Evolutionary conservation across 2,797 vertebrate genomes (phyloP), one percentile per base, ranked within the genome.

Genomic region (Aselliscus stoliczkanus): DNA sequence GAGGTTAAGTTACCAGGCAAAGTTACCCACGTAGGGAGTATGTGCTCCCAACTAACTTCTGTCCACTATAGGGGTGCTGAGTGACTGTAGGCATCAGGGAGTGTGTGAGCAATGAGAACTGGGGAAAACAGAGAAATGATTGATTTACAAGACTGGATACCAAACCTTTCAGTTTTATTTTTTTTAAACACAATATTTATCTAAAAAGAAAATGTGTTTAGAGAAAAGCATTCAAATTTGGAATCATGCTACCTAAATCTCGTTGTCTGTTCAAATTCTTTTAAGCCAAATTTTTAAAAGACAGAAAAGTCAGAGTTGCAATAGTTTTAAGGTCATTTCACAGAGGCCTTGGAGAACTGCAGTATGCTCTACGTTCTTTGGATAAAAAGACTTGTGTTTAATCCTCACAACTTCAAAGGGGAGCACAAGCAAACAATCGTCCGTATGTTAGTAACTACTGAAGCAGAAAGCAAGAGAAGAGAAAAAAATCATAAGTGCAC

Each of bases 401-500:
- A 96, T 94, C 85, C 91, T 81, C 91, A 72, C 54, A 91, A 70
- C 87, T 96, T 96, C 93, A 96, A 95, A 96, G 88, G n/a, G 25
- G 39, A 93, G 54, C 13, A 6, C n/a, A 37, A 86, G 62, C 65
- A 84, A 96, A 93, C 86, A 93, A 37, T 29, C 6, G 70, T n/a
- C 82, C 50, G n/a, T 85, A 92, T 79, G 79, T 94, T 87, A 92
- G 82, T 94, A 95, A 90, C 92, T 85, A 31, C 20, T 69, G 39
- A 67, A 79, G 81, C 56, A 93, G 52, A 94, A 56, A 92, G 65
- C 76, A 69, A 83, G 67, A 77, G 17, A 7, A 58, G 37, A 84
- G n/a, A 73, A 93, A 67, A 31, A 70, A 94, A 69, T 50, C 82
- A 9, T 67, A 70, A 56, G 6, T 56, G 6, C 50, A 90, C 56